Base-by-base conservation (phyloP, 2,797 vertebrate genomes). In the Dipus sagitta region DNA sequence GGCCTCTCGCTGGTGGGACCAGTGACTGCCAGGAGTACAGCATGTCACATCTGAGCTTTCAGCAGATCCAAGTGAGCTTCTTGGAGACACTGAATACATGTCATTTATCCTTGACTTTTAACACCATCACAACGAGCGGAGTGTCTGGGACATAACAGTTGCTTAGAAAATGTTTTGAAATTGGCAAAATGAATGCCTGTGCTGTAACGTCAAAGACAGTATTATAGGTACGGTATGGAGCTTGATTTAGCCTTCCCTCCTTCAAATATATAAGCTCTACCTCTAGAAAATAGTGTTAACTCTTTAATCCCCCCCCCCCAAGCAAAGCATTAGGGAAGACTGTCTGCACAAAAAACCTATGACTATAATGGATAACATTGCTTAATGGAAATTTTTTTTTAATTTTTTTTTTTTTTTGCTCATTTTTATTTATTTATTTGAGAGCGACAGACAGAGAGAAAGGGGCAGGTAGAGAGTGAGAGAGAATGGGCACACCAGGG, bases 111-210 rank as follows among this genome's bases (percentile, higher is more conserved):
- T 67, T 2, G 81, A n/a, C 47, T 87, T 83, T 91, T 42, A 89
- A 54, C 65, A 94, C 84, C 3, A 78, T 24, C 86, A 32, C 76
- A 87, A 18, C n/a, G 47, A 75, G 81, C 78, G 60, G 32, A 21
- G 65, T 89, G 70, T 90, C 81, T 93, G 58, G 5, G 86, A 78
- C 28, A 42, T 86, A 95, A 62, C 54, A 90, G 78, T 92, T 64
- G n/a, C 93, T 94, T 95, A 91, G 92, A 89, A 94, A 93, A 91
- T 67, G 23, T 91, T 80, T 92, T 62, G 26, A 68, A 34, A 92
- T 65, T 86, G 62, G 62, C 17, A 42, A 67, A 75, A 67, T 58
- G 54, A 86, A 2, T 89, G 32, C 52, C 9, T 86, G 76, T 72
- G 6, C 68, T 78, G 80, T 75, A 67, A 80, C 76, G 32, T 76